phyloP scores from a whole-genome alignment of 2,113 vertebrate species.

The Amblyornis subalaris region DNA sequence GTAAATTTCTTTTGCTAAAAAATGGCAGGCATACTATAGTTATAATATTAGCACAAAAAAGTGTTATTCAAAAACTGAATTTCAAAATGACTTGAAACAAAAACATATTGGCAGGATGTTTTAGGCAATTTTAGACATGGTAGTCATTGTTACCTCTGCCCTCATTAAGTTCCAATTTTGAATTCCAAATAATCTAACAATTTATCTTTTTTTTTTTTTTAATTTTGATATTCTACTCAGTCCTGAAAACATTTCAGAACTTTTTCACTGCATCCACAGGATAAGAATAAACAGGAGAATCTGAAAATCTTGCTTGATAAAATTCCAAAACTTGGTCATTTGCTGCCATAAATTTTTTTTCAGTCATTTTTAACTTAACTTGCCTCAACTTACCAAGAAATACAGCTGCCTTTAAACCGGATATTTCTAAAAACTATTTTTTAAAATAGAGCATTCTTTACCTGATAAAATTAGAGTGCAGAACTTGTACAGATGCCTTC shows the following conservation, averaged over 20 bases:
- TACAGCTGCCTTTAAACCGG: not conserved
- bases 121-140: not conserved
- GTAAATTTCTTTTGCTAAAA: not conserved
- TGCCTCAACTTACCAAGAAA: not conserved
- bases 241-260: not conserved
- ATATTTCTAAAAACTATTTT: not conserved
- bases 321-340: not conserved
- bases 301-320: not conserved
- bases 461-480: not conserved
- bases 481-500: not conserved
- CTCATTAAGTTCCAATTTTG: not conserved
- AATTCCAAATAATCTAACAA: not conserved
- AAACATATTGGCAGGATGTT: rapidly evolving
- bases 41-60: not conserved
- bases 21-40: not conserved
- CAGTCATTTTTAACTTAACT: not conserved
- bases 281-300: not conserved
- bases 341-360: not conserved
- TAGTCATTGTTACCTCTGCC: not conserved
- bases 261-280: not conserved
- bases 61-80: not conserved
- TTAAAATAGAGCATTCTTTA: not conserved
- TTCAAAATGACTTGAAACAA: not conserved
- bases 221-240: not conserved
- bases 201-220: rapidly evolving